Evolutionary conservation across 1,140 invertebrate genomes (phyloP), one percentile per base, ranked within the genome.

Genomic region (Streblospio benedicti): DNA sequence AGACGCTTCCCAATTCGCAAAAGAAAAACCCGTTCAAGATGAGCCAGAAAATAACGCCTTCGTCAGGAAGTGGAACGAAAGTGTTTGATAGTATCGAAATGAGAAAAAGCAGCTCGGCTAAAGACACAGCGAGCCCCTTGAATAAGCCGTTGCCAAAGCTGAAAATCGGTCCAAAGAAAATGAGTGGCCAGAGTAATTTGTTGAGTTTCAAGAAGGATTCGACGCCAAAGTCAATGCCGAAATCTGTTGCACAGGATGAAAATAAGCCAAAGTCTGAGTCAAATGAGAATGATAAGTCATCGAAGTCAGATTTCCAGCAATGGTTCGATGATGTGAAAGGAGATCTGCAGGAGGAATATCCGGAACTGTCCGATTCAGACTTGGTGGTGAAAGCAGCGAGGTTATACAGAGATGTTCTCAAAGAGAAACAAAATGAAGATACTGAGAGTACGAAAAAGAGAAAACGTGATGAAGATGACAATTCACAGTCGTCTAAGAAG

Each of bases 381-480:
- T 49, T 73, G 3, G 61, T 51, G 32, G 64, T 67, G 20, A 45
- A 62, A n/a, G 71, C 67, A 23, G 67, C 68, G 6, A 67, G 71
- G 41, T 60, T 45, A 55, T 76, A 71, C 52, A 62, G 69, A 35
- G 56, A 67, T 27, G 41, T 76, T 32, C 50, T 69, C 16, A 73
- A 70, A 47, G 72, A 72, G 27, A 69, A 76, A 44, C 65, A 68
- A 68, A 67, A 73, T 69, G 74, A n/a, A n/a, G n/a, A n/a, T n/a
- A n/a, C n/a, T n/a, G n/a, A n/a, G n/a, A n/a, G n/a, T n/a, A n/a
- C n/a, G n/a, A n/a, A n/a, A n/a, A n/a, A n/a, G n/a, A n/a, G n/a
- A n/a, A n/a, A n/a, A n/a, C n/a, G n/a, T n/a, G n/a, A n/a, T n/a
- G n/a, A n/a, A n/a, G n/a, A n/a, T n/a, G n/a, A n/a, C n/a, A n/a